A percentile compares a stretch with the other conserved stretches of the same genome.
These are phyloP conservation scores for Cheirogaleus major DNA, from an alignment of 2,797 vertebrate genomes.

Conservation along the genomic window DNA sequence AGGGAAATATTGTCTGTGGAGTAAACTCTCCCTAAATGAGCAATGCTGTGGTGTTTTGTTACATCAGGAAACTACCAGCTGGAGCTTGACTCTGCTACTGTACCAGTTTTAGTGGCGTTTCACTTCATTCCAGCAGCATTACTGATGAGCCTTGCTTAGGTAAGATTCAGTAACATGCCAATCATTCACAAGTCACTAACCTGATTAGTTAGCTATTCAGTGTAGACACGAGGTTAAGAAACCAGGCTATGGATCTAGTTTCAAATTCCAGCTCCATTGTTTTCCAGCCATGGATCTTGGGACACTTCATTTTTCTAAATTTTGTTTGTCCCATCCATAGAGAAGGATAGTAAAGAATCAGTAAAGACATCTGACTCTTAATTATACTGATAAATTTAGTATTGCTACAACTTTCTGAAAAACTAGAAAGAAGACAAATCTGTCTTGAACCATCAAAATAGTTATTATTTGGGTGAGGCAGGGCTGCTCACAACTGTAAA, in stretches of 20 bases:
- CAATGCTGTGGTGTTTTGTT: accelerated
- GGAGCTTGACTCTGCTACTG: too few relatives aligned
- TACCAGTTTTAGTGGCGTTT: neutral
- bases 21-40: neutral
- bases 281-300: neutral
- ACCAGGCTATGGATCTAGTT: neutral
- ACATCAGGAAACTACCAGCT: neutral
- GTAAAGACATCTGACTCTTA: neutral
- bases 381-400: neutral
- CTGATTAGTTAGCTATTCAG: neutral
- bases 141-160: neutral
- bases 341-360: neutral
- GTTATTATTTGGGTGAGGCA: neutral
- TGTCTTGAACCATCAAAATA: neutral
- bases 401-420: neutral
- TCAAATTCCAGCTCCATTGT: neutral
- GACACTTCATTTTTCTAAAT: neutral
- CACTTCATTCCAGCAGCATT: neutral
- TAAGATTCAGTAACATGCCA: neutral
- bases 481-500: too few relatives aligned
- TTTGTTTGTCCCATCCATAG: neutral
- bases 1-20: neutral
- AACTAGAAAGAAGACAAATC: neutral
- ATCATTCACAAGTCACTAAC: neutral
- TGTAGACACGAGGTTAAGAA: neutral